Evolutionary conservation across 1,140 invertebrate species (phyloP).

Genomic region (Ptiloglossa arizonensis): DNA sequence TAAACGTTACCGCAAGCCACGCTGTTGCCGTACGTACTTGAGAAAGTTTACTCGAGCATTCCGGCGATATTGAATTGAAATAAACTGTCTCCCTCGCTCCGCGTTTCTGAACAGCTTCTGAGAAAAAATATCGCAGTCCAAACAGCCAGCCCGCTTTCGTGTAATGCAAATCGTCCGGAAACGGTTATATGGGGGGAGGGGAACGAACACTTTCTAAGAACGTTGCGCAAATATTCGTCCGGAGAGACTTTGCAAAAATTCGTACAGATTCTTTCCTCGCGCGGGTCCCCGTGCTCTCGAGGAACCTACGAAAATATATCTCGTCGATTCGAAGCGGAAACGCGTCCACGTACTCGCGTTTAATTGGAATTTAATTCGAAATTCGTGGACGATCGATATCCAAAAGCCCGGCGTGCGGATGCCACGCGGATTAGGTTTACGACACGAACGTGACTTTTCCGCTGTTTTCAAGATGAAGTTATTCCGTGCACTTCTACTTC

Average conservation of each 20-base stretch:
- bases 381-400: no score
- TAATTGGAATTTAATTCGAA: no score
- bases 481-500: no score
- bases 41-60: constrained; percentile 34
- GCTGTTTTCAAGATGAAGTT: no score
- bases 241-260: neutral
- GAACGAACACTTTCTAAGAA: neutral
- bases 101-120: neutral
- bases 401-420: no score
- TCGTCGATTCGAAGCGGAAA: no score
- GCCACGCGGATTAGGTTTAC: no score
- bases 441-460: no score
- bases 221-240: constrained; percentile 12
- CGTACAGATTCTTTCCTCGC: neutral
- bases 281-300: no score
- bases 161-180: constrained; percentile 26
- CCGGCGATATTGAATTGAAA: constrained; percentile 36
- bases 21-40: constrained; percentile 35
- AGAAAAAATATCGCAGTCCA: neutral
- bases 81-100: neutral
- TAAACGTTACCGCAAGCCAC: constrained; percentile 38
- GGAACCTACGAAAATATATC: neutral
- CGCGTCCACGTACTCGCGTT: no score
- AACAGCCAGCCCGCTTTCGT: constrained; percentile 14
- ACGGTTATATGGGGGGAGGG: no score